These are phyloP conservation scores for Petrolisthes cinctipes DNA, from an alignment of 2,888 invertebrate genomes.

Conservation along the genomic window DNA sequence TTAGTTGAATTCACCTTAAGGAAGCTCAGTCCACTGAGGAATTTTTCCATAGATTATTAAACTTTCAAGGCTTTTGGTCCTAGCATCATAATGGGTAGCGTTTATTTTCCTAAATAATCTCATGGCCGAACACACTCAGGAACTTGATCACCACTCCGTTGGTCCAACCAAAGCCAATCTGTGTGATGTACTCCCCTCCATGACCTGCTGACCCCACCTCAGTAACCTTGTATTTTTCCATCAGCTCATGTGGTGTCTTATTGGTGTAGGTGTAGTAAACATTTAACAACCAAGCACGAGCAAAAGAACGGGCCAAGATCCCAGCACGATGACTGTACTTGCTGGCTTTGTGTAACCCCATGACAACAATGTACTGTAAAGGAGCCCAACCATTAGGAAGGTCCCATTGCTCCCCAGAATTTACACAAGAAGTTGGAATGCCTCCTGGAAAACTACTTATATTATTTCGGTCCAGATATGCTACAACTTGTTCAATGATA, in stretches of 20 bases:
- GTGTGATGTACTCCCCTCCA: constrained; percentile 91
- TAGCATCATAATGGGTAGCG: too few species aligned
- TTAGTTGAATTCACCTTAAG: too few species aligned
- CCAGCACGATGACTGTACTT: constrained; percentile 70
- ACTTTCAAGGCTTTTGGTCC: too few species aligned
- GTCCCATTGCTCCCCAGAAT: constrained; percentile 91
- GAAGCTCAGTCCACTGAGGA: too few species aligned
- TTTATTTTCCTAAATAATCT: too few species aligned
- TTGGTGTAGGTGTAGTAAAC: constrained; percentile 82
- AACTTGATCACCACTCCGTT: constrained; percentile 91
- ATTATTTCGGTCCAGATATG: constrained; percentile 49
- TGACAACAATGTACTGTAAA: constrained; percentile 85
- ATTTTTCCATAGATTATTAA: too few species aligned
- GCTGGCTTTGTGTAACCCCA: constrained; percentile 79
- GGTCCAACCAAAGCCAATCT: constrained; percentile 95
- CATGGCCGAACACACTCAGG: constrained; percentile 77
- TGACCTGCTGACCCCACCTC: constrained; percentile 78
- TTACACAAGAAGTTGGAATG: constrained; percentile 82
- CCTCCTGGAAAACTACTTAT: constrained; percentile 72
- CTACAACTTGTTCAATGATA: constrained; percentile 49
- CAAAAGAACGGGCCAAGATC: constrained; percentile 76
- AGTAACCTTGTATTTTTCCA: constrained; percentile 76
- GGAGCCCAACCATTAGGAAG: constrained; percentile 95
- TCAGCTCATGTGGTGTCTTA: constrained; percentile 77
- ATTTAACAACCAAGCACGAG: constrained; percentile 75